Base-by-base conservation (phyloP, 2,797 vertebrate species). In the Malacoctenus gilli region DNA sequence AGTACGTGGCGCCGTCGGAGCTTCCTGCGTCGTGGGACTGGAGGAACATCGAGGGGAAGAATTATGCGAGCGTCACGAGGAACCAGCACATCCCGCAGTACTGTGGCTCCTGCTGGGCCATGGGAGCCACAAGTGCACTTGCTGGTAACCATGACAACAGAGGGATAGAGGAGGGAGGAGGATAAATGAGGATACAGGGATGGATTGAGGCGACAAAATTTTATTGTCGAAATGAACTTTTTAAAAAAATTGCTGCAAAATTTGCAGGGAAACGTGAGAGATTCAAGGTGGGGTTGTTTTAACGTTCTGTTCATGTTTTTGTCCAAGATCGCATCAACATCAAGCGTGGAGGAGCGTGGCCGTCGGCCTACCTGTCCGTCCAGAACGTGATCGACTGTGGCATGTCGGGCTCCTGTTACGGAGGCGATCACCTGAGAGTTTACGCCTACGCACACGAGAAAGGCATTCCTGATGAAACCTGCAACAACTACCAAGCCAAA, bases 61-160 rank as follows among this genome's bases (percentile, higher is more conserved):
- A 96, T 50, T 97, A 92, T 2, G 94, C 82, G 57, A 97, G 95
- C 69, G 49, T 90, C 72, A 96, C 95, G 0, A 89, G 95, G 19
- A 98, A 98, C 89, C 96, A 98, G 66, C 95, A 97, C 89, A 97
- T 96, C 83, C 96, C 95, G 0, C 96, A 95, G 83, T 97, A 97
- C 86, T 98, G 96, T 4, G 95, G 96, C 1, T 97, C 95, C 64
- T 97, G 95, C 87, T 98, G 96, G 96, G 96, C 96, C 11, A 95
- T 96, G 56, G 95, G 94, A 51, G 91, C 93, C 83, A 96, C 95
- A 83, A 97, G 95, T 0, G 95, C 95, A 0, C 56, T 97, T n/a
- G 95, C 96, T 60, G 96, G 96, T 98, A 86, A 71, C 52, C 56
- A 64, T 40, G 59, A 46, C 43, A 51, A 69, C 16, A 9, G 28